phyloP scores from a whole-genome alignment of 2,888 invertebrate species.

The Tuta absoluta region DNA sequence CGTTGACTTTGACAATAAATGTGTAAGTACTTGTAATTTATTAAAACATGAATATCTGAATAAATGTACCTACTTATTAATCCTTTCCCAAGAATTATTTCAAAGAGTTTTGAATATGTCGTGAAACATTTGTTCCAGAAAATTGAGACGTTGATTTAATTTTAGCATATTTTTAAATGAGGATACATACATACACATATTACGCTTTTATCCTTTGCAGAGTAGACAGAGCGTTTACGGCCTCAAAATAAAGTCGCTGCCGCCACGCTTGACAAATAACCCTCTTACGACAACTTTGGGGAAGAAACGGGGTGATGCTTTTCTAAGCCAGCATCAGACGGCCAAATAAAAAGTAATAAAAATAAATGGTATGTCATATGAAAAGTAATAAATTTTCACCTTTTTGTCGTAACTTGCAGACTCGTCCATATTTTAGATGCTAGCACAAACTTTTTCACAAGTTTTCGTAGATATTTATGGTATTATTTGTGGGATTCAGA shows the following conservation, averaged over 20 bases:
- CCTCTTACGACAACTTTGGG: no score
- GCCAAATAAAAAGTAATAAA: no score
- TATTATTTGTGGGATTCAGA: neutral
- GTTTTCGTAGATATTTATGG: neutral
- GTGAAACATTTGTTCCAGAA: neutral
- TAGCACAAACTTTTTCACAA: neutral
- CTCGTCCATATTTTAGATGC: neutral
- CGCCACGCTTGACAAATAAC: no score
- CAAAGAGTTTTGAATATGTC: neutral
- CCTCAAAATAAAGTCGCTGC: no score
- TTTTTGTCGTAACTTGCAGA: neutral
- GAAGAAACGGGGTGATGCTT: no score
- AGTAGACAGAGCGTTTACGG: no score
- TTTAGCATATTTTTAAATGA: neutral
- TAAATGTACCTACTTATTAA: constrained; percentile 62
- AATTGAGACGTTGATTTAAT: no score
- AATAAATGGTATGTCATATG: no score
- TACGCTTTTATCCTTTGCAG: no score
- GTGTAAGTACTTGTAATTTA: constrained; percentile 59
- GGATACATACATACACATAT: no score
- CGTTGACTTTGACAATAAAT: constrained; percentile 82
- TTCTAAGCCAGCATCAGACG: no score
- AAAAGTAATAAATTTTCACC: constrained; percentile 1
- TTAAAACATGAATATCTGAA: constrained; percentile 61
- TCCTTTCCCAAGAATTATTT: constrained; percentile 38